Evolutionary conservation across 2,888 invertebrate species (phyloP), one percentile per base, ranked within the genome.

Genomic region (Polydrusus pterygomalis): DNA sequence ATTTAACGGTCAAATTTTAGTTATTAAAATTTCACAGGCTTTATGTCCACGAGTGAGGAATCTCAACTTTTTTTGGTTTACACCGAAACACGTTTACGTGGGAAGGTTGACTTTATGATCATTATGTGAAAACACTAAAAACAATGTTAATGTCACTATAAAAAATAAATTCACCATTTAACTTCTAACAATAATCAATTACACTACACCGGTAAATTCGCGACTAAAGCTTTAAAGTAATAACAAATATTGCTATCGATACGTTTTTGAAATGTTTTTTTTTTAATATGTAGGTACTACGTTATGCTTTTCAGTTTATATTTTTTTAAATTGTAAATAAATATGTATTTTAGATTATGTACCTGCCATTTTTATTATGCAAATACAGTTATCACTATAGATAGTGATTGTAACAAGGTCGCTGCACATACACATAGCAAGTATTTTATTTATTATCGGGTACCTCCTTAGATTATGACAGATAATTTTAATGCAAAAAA

Each of bases 331-430:
- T n/a, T 30, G 13, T 7, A 30, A 30, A 30, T 54, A 54, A 54
- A 54, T 54, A 54, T 54, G 54, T 54, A 30, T 54, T 54, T 54
- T 54, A 25, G 54, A 54, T 54, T 25, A 54, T 30, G 54, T 54
- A 54, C 11, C 20, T 10, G 34, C 3, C 17, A 54, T 40, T 11
- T 13, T n/a, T 40, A 54, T 54, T 67, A 54, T 67, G 67, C 54
- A 67, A 67, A 67, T 67, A 67, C 34, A 7, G 18, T 67, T 67
- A 67, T 67, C 67, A 40, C 34, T 30, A n/a, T 38, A 30, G 54
- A 54, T 45, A 47, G 9, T 64, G 30, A 30, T 64, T 20, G 18
- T 11, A 30, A 64, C 45, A 64, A 64, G 63, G 64, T 64, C 30
- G 15, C 25, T 25, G n/a, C n/a, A 25, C 25, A 25, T 25, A 40